Evolutionary conservation across 2,797 vertebrate species (phyloP), one percentile per base, ranked within the genome.

Genomic region (Fundulus diaphanus): DNA sequence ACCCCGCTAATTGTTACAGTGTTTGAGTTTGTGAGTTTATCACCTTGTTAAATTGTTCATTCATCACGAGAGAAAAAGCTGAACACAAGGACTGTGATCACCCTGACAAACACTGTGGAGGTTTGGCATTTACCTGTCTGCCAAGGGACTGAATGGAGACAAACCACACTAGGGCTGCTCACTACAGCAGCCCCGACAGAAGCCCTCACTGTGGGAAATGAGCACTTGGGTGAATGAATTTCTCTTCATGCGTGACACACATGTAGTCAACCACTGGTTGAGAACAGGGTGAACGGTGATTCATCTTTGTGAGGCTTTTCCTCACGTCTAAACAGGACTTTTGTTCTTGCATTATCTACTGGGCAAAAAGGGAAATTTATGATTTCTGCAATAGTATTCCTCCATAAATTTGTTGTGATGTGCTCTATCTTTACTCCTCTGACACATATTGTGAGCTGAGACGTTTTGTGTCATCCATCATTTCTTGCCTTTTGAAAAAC

Each of bases 181-280:
- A 85, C 79, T 69, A 87, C 74, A 87, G 75, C 85, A 78, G 74
- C 74, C 80, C 73, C 69, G 87, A 91, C 89, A 88, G 80, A 84
- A 86, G 80, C 86, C 82, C 54, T 84, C 89, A 75, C 87, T 85
- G 83, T 88, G 73, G 87, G 86, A 78, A 84, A 88, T 80, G 78
- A 82, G 82, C 77, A 81, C 68, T 87, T 75, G 78, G 79, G 79
- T 68, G 74, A 89, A 86, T 76, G 69, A 70, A 80, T 81, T 88
- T 87, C 61, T 85, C 79, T 87, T 83, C 86, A 90, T 81, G 89
- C 73, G 52, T 85, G 85, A 73, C 79, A 83, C 82, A 76, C 82
- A 77, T 82, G 79, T 79, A 88, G 77, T 82, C 87, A 83, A 87
- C 81, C 79, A 75, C 80, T 89, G 87, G 78, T 86, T 83, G 57